phyloP scores from a whole-genome alignment of 2,797 vertebrate species.

The Micrastur ruficollis region DNA sequence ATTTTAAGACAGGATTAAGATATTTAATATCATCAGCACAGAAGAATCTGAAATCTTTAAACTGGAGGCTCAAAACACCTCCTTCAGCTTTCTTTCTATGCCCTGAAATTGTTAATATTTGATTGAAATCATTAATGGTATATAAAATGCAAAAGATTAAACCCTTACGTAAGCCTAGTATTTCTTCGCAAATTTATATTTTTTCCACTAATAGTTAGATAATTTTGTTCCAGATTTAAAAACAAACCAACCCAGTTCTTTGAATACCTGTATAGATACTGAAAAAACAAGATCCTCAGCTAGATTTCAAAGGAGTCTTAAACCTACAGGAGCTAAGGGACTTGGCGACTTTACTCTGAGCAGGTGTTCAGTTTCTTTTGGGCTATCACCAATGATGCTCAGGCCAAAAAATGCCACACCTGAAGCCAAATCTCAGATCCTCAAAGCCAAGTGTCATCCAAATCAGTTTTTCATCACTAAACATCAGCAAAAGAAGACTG shows the following conservation, averaged over 20 bases:
- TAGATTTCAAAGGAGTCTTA: neutral
- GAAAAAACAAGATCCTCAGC: neutral
- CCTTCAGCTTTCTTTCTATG: neutral
- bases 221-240: neutral
- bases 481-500: neutral
- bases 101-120: neutral
- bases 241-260: rapidly evolving
- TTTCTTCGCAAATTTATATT: neutral
- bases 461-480: neutral
- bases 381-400: neutral
- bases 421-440: neutral
- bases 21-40: neutral
- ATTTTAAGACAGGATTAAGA: neutral
- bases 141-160: neutral
- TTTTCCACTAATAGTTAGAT: neutral
- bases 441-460: neutral
- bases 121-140: neutral
- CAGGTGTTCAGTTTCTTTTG: neutral
- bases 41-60: neutral
- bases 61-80: neutral
- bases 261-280: neutral
- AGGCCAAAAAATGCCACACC: neutral
- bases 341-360: neutral
- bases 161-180: rapidly evolving
- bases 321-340: neutral